phyloP scores from a whole-genome alignment of 2,888 invertebrate genomes.

The Stenurella melanura region DNA sequence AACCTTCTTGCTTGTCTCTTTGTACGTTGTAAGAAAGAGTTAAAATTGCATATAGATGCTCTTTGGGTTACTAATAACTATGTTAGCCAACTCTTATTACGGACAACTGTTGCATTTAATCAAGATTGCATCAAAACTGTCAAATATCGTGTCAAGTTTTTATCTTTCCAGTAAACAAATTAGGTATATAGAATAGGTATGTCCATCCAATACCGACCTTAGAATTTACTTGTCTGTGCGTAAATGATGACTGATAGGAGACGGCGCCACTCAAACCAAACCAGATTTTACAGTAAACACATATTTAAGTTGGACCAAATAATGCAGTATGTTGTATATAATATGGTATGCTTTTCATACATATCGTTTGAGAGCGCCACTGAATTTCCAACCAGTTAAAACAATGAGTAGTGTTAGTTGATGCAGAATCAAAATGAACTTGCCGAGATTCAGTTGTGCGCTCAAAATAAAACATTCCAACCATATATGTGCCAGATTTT shows the following conservation, averaged over 20 bases:
- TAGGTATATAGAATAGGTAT: too few species aligned
- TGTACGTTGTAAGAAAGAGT: too few species aligned
- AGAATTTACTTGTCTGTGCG: not conserved
- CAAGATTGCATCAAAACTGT: too few species aligned
- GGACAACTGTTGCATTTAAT: too few species aligned
- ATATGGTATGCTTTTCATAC: constrained; percentile 70
- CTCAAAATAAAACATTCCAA: constrained; percentile 76
- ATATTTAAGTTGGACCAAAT: constrained; percentile 72
- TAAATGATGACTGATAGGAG: constrained; percentile 25
- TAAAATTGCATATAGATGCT: too few species aligned
- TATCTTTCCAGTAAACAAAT: too few species aligned
- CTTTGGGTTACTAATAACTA: too few species aligned
- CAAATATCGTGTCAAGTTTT: too few species aligned
- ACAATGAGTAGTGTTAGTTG: constrained; percentile 56
- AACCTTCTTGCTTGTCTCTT: too few species aligned
- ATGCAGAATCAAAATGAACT: constrained; percentile 59
- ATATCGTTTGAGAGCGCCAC: constrained; percentile 68
- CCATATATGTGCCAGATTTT: constrained; percentile 81
- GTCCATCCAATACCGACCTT: too few species aligned
- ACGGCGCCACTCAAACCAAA: constrained; percentile 67
- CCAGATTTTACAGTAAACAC: constrained; percentile 71
- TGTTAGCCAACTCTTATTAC: too few species aligned
- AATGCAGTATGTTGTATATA: constrained; percentile 69
- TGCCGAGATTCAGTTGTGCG: constrained; percentile 53
- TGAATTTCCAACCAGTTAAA: constrained; percentile 53